Conservation (phyloP, 2,888 invertebrate genomes). For the Mimumesa dahlbomi region DNA sequence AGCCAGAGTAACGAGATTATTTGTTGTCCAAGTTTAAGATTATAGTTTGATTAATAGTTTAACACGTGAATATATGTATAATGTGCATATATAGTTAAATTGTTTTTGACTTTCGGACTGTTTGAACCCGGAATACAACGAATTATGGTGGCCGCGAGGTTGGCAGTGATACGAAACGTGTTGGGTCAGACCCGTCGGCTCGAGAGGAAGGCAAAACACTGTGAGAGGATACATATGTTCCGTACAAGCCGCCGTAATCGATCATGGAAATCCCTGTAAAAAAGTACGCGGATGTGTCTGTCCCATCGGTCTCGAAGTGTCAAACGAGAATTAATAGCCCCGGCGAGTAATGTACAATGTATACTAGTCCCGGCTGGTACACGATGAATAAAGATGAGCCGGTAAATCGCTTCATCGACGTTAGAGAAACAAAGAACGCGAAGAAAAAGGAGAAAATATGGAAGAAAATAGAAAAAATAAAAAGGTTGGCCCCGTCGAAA, state of each 20-base stretch:
- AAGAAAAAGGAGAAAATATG: conserved; percentile 5
- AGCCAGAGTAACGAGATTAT: no score
- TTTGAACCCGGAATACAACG: no score
- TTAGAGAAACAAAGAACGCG: conserved; percentile 41
- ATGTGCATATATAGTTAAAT: no score
- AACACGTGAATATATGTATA: no score
- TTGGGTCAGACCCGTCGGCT: conserved; percentile 5
- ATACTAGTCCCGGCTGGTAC: conserved; percentile 35
- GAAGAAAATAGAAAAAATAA: neutral
- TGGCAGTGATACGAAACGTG: no score
- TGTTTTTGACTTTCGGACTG: no score
- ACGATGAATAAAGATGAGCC: conserved; percentile 66
- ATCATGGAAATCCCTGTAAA: conserved; percentile 62
- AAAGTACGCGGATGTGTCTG: conserved; percentile 49
- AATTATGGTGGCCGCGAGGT: no score
- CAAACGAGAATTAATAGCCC: conserved; percentile 65
- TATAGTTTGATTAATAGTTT: no score
- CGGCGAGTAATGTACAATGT: conserved; percentile 59
- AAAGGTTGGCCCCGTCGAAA: conserved; percentile 4
- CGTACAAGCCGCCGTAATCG: conserved; percentile 53
- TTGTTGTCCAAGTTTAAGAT: no score
- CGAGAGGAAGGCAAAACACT: conserved; percentile 49
- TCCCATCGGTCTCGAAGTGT: conserved; percentile 63
- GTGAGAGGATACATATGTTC: conserved; percentile 58
- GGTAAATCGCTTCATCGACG: conserved; percentile 59